Evolutionary conservation across 2,797 vertebrate species (phyloP), one percentile per base, ranked within the genome.

Genomic region (Falco rusticolus): DNA sequence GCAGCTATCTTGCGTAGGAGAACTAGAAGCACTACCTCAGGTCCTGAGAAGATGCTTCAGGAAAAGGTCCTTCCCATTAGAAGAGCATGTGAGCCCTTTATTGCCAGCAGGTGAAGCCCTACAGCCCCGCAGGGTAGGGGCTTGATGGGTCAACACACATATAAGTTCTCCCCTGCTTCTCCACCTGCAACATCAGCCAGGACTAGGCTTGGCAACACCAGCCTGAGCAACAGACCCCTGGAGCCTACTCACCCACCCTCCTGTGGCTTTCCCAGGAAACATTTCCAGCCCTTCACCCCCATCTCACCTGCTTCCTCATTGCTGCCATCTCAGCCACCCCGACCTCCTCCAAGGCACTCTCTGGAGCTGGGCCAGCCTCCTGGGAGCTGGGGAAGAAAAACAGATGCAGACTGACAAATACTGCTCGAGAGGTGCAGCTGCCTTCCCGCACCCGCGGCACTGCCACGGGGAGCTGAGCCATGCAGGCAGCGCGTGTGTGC

Each of bases 251-350:
- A 10, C 5, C 37, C 74, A n/a, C 18, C 29, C 37, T 78, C 18
- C 17, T 21, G 14, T 0, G 6, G 84, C 53, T 69, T 26, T 16
- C 71, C 39, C 86, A 83, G 63, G 5, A 16, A 60, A 37, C 13
- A 39, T 2, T 0, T 16, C 18, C 76, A 83, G 59, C 51, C 63
- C 29, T 37, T 72, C 26, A 21, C 1, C 22, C 45, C 29, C 19
- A 14, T 17, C 97, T 96, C 90, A 98, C 98, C 98, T 99, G 98
- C 86, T 97, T 98, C 41, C 97, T 98, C 60, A 99, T 97, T 11
- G 97, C 97, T 31, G 98, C 97, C 80, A 98, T 93, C 93, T 99
- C 98, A 3, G 98, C 93, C 11, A 85, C 94, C 16, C 84, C 96
- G 1, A 93, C 93, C 10, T 98, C 96, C 45, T 98, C 98, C 53